These are phyloP conservation scores for Lithophane leautieri DNA, from an alignment of 2,888 invertebrate genomes.

Conservation along the genomic window DNA sequence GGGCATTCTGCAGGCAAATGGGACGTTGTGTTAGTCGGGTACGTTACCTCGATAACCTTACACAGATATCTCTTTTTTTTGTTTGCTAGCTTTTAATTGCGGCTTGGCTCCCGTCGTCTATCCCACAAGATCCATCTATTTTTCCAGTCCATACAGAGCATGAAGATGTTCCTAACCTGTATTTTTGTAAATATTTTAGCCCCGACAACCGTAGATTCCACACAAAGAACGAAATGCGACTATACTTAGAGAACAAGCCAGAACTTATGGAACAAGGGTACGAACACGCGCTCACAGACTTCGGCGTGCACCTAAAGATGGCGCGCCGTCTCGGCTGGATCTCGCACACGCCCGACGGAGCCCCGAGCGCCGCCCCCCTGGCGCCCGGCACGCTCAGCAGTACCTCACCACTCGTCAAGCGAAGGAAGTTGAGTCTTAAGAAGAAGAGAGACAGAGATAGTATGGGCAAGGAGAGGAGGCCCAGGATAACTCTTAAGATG, in stretches of 20 bases:
- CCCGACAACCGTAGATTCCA: slow-evolving; percentile 85
- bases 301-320: slow-evolving; percentile 86
- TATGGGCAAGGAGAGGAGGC: slow-evolving; percentile 66
- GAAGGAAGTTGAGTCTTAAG: slow-evolving; percentile 74
- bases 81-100: neutral
- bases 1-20: slow-evolving; percentile 94
- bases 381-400: slow-evolving; percentile 68
- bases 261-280: slow-evolving; percentile 71
- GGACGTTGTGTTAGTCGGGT: slow-evolving; percentile 94
- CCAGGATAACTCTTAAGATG: slow-evolving; percentile 61
- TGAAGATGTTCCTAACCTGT: slow-evolving; percentile 16
- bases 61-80: neutral
- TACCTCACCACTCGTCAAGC: slow-evolving; percentile 78
- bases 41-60: slow-evolving; percentile 63
- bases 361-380: slow-evolving; percentile 66
- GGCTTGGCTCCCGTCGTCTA: neutral
- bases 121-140: neutral
- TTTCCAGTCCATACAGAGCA: too few species aligned
- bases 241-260: slow-evolving; percentile 76
- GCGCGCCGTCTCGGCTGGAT: slow-evolving; percentile 87
- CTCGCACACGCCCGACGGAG: slow-evolving; percentile 71
- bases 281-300: slow-evolving; percentile 81
- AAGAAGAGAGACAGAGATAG: slow-evolving; percentile 36
- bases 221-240: slow-evolving; percentile 85
- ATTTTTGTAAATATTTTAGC: slow-evolving; percentile 68